Percentiles rank a stretch among this genome's conserved stretches.
These are phyloP conservation scores for Oxyura jamaicensis DNA, from an alignment of 2,113 vertebrate genomes.

Conservation along the genomic window DNA sequence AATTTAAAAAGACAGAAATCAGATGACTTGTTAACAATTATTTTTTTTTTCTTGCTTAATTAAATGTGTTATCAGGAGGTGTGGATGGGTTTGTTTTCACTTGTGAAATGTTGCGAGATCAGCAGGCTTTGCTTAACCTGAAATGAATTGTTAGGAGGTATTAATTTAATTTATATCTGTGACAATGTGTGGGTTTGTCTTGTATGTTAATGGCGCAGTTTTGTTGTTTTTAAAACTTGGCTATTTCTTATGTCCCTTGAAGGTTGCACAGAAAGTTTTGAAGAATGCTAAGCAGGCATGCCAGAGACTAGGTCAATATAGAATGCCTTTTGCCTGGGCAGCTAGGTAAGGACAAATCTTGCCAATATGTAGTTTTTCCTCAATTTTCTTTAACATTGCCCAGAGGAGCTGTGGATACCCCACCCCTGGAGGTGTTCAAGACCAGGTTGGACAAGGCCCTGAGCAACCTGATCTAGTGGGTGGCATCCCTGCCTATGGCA, in stretches of 20 bases:
- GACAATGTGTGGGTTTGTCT: not conserved
- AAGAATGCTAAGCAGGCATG: conserved; percentile 97
- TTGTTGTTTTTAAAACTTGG: not conserved
- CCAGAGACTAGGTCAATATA: conserved; percentile 91
- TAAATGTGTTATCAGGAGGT: not conserved
- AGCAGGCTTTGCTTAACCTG: not conserved
- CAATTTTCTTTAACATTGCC: not conserved
- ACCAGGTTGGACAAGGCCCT: no score
- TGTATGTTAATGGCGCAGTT: not conserved
- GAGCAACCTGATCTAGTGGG: no score
- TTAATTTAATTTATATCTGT: not conserved
- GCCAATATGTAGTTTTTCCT: not conserved
- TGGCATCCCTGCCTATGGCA: no score
- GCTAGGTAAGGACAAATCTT: conserved; percentile 83
- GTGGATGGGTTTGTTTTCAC: not conserved
- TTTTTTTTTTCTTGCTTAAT: not conserved
- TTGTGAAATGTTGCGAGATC: not conserved
- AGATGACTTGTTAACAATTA: not conserved
- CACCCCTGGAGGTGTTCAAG: no score
- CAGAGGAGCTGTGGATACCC: no score
- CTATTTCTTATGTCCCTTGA: conserved; percentile 39
- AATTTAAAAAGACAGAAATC: not conserved
- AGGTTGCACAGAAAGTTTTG: conserved; percentile 97
- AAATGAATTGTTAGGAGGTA: not conserved
- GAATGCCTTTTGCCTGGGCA: conserved; percentile 98